A percentile compares a stretch with the other conserved stretches of the same genome.
Evolutionary conservation across 2,113 vertebrate genomes (phyloP).

Genomic region (Sus scrofa): DNA sequence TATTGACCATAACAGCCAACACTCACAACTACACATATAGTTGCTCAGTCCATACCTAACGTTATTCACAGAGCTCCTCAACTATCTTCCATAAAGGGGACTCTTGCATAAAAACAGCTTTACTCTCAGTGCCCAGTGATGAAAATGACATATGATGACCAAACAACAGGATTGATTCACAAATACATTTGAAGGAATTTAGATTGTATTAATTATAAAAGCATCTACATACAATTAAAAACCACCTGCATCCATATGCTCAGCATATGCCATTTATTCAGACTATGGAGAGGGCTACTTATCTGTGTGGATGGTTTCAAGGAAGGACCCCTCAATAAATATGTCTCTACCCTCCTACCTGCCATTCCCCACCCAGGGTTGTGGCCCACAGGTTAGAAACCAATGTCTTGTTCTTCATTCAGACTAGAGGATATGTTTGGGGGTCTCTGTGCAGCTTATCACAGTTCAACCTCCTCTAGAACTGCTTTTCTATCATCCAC

Average conservation of each 20-base stretch:
- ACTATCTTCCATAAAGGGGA: neutral
- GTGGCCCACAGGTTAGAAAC: neutral
- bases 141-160: neutral
- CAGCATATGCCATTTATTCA: neutral
- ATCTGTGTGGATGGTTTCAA: neutral
- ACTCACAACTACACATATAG: accelerated
- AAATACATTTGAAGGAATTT: neutral
- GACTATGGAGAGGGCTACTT: neutral
- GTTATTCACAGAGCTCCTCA: neutral
- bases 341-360: neutral
- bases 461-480: neutral
- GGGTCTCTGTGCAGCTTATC: neutral
- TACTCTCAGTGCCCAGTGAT: neutral
- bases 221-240: neutral
- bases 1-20: neutral
- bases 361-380: neutral
- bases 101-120: neutral
- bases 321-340: neutral
- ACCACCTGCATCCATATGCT: neutral
- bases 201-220: neutral
- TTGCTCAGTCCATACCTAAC: neutral
- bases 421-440: neutral
- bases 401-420: neutral
- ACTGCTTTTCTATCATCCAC: neutral
- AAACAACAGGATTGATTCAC: neutral